Percentiles rank a stretch among this genome's conserved stretches.
These are phyloP conservation scores for Muntiacus muntjak DNA, from an alignment of 2,113 vertebrate species.

Conservation along the genomic window DNA sequence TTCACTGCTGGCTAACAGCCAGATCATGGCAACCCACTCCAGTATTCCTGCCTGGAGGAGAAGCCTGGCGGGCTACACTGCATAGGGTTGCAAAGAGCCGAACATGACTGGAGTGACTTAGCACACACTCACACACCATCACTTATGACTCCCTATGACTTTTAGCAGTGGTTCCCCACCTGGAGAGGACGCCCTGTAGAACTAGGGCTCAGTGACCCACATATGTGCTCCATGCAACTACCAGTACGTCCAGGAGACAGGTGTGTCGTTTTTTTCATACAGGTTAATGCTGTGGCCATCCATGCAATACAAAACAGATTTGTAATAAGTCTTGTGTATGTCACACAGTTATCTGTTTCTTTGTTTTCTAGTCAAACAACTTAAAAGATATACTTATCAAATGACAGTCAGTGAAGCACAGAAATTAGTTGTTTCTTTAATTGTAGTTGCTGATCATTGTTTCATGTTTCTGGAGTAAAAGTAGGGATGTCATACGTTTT, in stretches of 20 bases:
- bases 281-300: background rate
- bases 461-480: background rate
- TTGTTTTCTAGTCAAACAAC: background rate
- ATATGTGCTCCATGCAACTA: fast-evolving
- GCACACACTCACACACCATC: background rate
- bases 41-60: background rate
- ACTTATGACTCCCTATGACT: background rate
- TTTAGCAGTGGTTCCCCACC: background rate
- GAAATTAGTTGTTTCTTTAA: background rate
- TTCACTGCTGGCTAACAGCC: background rate
- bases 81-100: background rate
- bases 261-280: fast-evolving
- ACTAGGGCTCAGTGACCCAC: fast-evolving
- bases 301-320: background rate
- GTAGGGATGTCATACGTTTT: background rate
- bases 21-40: background rate
- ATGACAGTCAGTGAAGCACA: background rate
- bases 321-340: background rate
- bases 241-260: background rate
- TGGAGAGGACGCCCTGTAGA: background rate
- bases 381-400: background rate
- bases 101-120: background rate
- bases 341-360: background rate
- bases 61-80: background rate
- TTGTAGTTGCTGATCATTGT: background rate